A percentile compares a stretch with the other conserved stretches of the same genome.
These are phyloP conservation scores for Aphyosemion australe DNA, from an alignment of 2,113 vertebrate genomes.

Conservation along the genomic window DNA sequence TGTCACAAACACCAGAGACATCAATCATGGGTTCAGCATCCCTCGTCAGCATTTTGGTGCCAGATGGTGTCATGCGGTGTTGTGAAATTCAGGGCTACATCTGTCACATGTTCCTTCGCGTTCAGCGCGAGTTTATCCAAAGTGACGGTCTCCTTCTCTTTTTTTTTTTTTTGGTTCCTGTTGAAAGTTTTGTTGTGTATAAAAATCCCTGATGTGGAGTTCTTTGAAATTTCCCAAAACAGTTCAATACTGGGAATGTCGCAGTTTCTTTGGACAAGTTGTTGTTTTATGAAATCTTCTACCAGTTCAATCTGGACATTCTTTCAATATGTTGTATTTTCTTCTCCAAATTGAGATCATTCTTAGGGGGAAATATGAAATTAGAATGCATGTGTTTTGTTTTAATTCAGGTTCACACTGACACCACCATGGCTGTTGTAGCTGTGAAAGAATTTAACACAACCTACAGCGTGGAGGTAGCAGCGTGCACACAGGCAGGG, in stretches of 20 bases:
- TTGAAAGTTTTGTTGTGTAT: conserved; percentile 24
- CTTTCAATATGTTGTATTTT: conserved; percentile 1
- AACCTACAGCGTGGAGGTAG: conserved; percentile 86
- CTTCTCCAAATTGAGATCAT: neutral
- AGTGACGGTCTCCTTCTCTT: conserved; percentile 38
- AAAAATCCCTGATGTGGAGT: neutral
- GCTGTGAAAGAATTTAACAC: conserved; percentile 81
- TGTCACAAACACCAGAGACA: conserved; percentile 12
- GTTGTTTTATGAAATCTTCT: too few relatives aligned
- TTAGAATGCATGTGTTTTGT: neutral
- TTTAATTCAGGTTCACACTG: conserved; percentile 69
- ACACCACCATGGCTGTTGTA: conserved; percentile 54
- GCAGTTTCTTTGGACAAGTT: too few relatives aligned
- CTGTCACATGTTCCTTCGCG: conserved; percentile 68
- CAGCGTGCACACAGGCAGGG: conserved; percentile 85
- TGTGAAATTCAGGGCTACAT: conserved; percentile 60
- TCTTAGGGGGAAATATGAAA: too few relatives aligned
- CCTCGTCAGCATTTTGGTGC: conserved; percentile 56
- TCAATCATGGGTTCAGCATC: conserved; percentile 54
- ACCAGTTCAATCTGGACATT: neutral
- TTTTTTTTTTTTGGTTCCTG: conserved; percentile 14
- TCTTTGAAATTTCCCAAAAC: neutral
- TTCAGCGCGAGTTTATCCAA: conserved; percentile 23
- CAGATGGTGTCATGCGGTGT: conserved; percentile 45
- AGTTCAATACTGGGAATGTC: too few relatives aligned